Base-by-base conservation (phyloP, 2,888 invertebrate species). In the Parnassius apollo region DNA sequence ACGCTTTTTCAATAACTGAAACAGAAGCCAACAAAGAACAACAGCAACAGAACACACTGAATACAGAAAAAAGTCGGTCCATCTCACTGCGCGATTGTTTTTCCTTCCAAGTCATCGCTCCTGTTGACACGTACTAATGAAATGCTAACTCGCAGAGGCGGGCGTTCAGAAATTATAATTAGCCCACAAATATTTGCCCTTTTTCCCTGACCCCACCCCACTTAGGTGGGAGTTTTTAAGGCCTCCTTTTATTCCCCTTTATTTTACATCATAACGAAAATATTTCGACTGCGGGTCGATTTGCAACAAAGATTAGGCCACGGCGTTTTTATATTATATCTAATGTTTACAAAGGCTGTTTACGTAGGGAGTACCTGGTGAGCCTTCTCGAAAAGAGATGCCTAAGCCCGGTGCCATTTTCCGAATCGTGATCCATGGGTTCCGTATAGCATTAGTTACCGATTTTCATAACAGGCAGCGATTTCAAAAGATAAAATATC, bases 81-180 rank as follows among this genome's bases (percentile, higher is more conserved):
- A 13, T 55, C 18, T n/a, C 11, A 22, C 45, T 49, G 4, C 9
- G 42, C 49, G 35, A 12, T 57, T 13, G 49, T 60, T 64, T 61
- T 59, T 61, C 57, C 46, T 64, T 64, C 64, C 66, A 44, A 59
- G 57, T 61, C 66, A 61, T 56, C 68, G 67, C 66, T 55, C 65
- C 64, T 69, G 70, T 71, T 70, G 70, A 72, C 72, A 13, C 13
- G n/a, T 7, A 49, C 49, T 49, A 49, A 49, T 49, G 49, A 49
- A 68, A 72, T 71, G 71, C 70, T 69, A 71, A 70, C 70, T 67
- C 57, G 10, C 48, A 59, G 58, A 49, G 64, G 44, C 51, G 58
- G 51, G 49, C 49, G 49, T 58, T 61, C 59, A 60, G 62, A 65
- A 65, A 62, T 64, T 64, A 64, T 65, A 62, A 66, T 64, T 62